Base-by-base conservation (phyloP, 2,888 invertebrate species). In the Phyllotreta cruciferae region DNA sequence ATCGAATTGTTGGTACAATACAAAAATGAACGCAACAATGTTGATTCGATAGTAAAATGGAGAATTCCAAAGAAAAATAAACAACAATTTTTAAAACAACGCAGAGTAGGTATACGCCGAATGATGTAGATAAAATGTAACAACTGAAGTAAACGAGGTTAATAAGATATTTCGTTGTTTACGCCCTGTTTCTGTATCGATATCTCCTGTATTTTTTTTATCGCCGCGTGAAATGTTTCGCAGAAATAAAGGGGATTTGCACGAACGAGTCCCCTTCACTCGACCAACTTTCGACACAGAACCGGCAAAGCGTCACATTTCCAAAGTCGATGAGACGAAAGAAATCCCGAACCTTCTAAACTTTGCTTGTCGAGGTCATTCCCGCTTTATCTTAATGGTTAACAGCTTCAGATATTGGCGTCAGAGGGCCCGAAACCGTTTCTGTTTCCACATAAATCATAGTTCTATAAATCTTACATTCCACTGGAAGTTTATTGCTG, bases 381-480 rank as follows among this genome's bases (percentile, higher is more conserved):
- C 36, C 24, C 58, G 58, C 45, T 62, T 62, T 63, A 63, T 63
- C 63, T 63, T 58, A 63, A 63, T 63, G 63, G 63, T 54, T 63
- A 63, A 54, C 54, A 58, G 63, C 58, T 58, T 49, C 63, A 58
- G 63, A 63, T 63, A 63, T 63, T 47, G 58, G 58, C 63, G 58
- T 63, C 63, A 63, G 39, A 49, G 42, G 47, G 47, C 63, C 63
- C 54, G 41, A 68, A 71, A 64, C 69, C 67, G 72, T 74, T 24
- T 74, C 71, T 73, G 70, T 71, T 67, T 65, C 52, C 63, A 62
- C 66, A 72, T 75, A 75, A 75, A 75, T 75, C 75, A 75, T 75
- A 73, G 70, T 71, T 72, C 74, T 71, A 75, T 75, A 75, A 75
- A 75, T 75, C 75, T 74, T 70, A 69, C 72, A 72, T 75, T 74